Evolutionary conservation across 2,888 invertebrate species (phyloP).

Genomic region (Spisula solida): DNA sequence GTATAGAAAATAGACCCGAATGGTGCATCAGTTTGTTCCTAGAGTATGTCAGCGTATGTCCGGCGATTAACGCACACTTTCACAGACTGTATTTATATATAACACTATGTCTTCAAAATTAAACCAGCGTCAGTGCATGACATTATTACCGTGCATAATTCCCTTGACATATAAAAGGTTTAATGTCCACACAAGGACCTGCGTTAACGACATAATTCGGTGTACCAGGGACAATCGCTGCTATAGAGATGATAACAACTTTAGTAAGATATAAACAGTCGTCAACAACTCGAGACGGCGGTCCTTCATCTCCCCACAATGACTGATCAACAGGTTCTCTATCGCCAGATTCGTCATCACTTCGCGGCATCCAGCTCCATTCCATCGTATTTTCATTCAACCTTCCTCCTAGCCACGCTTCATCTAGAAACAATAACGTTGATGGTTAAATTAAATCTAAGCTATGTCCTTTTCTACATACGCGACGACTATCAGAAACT

Average conservation of each 20-base stretch:
- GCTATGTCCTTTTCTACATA: too few species aligned
- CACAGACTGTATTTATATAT: too few species aligned
- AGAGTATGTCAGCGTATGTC: too few species aligned
- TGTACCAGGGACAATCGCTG: not conserved
- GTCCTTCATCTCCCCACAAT: not conserved
- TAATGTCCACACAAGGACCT: not conserved
- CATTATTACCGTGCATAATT: too few species aligned
- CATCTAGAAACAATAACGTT: not conserved
- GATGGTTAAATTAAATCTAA: not conserved
- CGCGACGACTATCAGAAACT: too few species aligned
- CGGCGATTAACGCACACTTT: too few species aligned
- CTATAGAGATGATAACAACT: not conserved
- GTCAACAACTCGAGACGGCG: not conserved
- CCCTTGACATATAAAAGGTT: not conserved
- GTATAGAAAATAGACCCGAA: too few species aligned
- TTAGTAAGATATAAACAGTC: not conserved
- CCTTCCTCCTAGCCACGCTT: constrained; percentile 14
- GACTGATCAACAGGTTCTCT: not conserved
- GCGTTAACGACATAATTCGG: not conserved
- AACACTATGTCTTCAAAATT: too few species aligned
- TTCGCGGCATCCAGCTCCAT: constrained; percentile 12
- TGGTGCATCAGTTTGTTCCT: too few species aligned
- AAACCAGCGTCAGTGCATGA: too few species aligned
- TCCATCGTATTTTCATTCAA: not conserved
- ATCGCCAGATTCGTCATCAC: not conserved